Evolutionary conservation across 2,113 vertebrate species (phyloP).

Genomic region (Pterocles burchelli): DNA sequence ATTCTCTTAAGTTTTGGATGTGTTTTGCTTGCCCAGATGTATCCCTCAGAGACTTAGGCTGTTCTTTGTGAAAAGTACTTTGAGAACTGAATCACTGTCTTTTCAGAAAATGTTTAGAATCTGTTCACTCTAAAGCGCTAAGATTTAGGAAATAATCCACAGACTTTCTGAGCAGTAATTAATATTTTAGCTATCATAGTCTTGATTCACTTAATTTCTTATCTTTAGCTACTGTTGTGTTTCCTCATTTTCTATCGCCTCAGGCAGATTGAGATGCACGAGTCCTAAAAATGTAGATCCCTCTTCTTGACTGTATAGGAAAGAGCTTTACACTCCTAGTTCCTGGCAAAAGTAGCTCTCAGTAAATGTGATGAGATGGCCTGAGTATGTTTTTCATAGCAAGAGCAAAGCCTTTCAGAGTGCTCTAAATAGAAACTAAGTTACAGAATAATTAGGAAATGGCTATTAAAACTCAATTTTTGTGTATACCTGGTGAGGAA

Average conservation of each 20-base stretch:
- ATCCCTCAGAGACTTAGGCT: not conserved
- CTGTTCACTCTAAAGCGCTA: not conserved
- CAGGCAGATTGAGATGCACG: not conserved
- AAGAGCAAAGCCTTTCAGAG: not conserved
- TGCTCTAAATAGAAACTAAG: not conserved
- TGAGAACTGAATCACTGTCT: not conserved
- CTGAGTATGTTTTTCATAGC: not conserved
- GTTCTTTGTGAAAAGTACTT: not conserved
- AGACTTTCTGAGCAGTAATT: not conserved
- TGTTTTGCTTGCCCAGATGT: not conserved
- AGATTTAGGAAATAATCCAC: not conserved
- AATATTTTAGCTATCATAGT: not conserved
- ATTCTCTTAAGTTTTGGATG: not conserved
- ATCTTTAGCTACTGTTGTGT: not conserved
- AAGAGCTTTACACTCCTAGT: not conserved
- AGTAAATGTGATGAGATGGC: not conserved
- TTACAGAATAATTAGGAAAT: conserved; percentile 12
- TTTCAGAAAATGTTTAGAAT: not conserved
- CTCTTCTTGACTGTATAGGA: not conserved
- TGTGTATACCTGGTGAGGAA: not conserved
- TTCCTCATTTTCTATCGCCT: not conserved
- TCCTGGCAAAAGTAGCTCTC: not conserved
- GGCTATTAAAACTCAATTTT: not conserved
- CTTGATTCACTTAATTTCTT: not conserved
- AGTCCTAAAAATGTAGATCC: not conserved